A percentile compares a stretch with the other conserved stretches of the same genome.
Conservation (phyloP, 2,113 vertebrate genomes). For the Cyprinodon tularosa region DNA sequence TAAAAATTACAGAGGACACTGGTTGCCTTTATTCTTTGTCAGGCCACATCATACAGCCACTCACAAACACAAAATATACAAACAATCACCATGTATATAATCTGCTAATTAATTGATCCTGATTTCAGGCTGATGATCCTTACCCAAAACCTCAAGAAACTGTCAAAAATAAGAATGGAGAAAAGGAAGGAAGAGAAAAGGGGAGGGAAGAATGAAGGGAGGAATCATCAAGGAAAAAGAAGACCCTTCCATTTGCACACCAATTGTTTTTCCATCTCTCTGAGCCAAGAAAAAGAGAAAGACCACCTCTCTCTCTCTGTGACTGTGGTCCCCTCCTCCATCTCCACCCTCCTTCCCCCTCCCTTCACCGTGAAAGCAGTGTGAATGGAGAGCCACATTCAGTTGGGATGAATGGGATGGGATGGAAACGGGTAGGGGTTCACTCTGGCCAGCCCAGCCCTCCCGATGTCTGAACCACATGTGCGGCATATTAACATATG, state of each 20-base stretch:
- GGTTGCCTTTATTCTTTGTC: constrained; percentile 71
- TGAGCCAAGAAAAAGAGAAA: constrained; percentile 74
- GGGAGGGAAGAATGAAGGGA: constrained; percentile 42
- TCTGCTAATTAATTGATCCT: constrained; percentile 47
- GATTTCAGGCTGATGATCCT: constrained; percentile 56
- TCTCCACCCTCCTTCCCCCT: constrained; percentile 42
- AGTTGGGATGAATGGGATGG: constrained; percentile 75
- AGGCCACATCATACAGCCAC: constrained; percentile 44
- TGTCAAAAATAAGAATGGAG: constrained; percentile 41
- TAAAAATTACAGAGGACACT: constrained; percentile 81
- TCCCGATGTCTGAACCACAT: constrained; percentile 75
- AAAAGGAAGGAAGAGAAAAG: constrained; percentile 27
- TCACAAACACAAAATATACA: constrained; percentile 20
- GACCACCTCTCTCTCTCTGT: constrained; percentile 74
- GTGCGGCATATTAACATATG: constrained; percentile 82
- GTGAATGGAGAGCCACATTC: constrained; percentile 80
- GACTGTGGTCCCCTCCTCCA: constrained; percentile 47
- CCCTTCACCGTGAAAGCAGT: constrained; percentile 76
- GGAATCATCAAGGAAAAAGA: constrained; percentile 50
- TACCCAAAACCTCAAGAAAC: constrained; percentile 51
- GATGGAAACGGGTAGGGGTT: constrained; percentile 76
- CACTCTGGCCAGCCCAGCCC: constrained; percentile 72
- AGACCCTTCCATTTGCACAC: constrained; percentile 81
- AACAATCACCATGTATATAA: constrained; percentile 33
- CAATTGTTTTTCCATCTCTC: constrained; percentile 82